Conservation (phyloP, 2,113 vertebrate species). For the Zeus faber region DNA sequence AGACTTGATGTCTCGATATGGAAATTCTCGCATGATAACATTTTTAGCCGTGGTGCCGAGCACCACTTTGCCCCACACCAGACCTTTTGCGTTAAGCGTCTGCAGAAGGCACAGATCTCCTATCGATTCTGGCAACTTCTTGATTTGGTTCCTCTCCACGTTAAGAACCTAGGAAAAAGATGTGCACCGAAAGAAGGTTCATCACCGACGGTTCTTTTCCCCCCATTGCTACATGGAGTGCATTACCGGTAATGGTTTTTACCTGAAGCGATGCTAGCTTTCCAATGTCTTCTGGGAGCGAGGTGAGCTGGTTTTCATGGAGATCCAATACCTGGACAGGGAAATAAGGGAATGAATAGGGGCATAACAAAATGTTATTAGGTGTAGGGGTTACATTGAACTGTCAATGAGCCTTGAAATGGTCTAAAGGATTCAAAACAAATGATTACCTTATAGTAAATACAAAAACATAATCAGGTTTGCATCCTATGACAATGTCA, state of each 20-base stretch:
- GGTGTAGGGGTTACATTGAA: too few species aligned
- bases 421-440: too few species aligned
- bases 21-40: too few species aligned
- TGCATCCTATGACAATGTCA: too few species aligned
- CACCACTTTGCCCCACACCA: too few species aligned
- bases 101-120: slow-evolving; percentile 85
- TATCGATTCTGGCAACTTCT: slow-evolving; percentile 80
- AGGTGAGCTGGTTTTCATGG: slow-evolving; percentile 85
- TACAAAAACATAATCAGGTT: too few species aligned
- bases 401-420: too few species aligned
- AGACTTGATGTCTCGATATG: too few species aligned
- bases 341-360: neutral
- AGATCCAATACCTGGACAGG: slow-evolving; percentile 87
- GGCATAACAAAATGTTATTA: neutral
- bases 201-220: neutral
- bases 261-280: slow-evolving; percentile 76
- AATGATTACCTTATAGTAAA: too few species aligned
- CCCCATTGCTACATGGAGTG: neutral
- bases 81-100: slow-evolving; percentile 89
- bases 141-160: slow-evolving; percentile 85
- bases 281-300: slow-evolving; percentile 85
- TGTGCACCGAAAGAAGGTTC: neutral
- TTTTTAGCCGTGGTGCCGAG: too few species aligned
- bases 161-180: slow-evolving; percentile 85
- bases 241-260: neutral